phyloP scores from a whole-genome alignment of 2,888 invertebrate genomes.

The Drosophila dives region DNA sequence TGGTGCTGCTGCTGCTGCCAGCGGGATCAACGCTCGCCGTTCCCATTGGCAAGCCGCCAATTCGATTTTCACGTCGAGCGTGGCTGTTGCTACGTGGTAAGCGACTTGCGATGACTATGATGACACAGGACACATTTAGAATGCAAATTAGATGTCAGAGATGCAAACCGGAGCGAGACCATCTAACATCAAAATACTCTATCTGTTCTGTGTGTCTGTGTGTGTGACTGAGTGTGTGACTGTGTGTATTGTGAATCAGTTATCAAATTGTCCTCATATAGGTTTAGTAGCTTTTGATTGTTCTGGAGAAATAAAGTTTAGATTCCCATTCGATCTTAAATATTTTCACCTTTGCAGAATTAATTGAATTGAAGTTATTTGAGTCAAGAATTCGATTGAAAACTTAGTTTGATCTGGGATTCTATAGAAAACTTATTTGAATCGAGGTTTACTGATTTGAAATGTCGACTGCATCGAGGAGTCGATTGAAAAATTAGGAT shows the following conservation, averaged over 20 bases:
- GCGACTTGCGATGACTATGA: slow-evolving; percentile 69
- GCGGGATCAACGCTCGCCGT: slow-evolving; percentile 35
- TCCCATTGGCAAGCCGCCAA: slow-evolving; percentile 22
- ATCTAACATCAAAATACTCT: slow-evolving; percentile 1
- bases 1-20: slow-evolving; percentile 27
- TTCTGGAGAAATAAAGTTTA: background rate
- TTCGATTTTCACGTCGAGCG: slow-evolving; percentile 36
- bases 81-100: slow-evolving; percentile 38
- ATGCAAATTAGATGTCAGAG: slow-evolving; percentile 71
- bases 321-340: background rate
- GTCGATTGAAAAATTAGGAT: background rate
- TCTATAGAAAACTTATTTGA: background rate
- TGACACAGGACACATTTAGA: slow-evolving; percentile 58
- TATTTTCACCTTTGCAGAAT: background rate
- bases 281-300: background rate
- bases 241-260: background rate
- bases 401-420: background rate
- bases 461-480: background rate
- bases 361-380: background rate
- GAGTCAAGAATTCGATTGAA: background rate
- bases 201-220: background rate
- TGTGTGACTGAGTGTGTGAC: background rate
- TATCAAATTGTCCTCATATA: background rate
- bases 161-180: slow-evolving; percentile 55
- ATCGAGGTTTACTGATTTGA: background rate